These are phyloP conservation scores for Mirza zaza DNA, from an alignment of 2,113 vertebrate genomes.

Conservation along the genomic window DNA sequence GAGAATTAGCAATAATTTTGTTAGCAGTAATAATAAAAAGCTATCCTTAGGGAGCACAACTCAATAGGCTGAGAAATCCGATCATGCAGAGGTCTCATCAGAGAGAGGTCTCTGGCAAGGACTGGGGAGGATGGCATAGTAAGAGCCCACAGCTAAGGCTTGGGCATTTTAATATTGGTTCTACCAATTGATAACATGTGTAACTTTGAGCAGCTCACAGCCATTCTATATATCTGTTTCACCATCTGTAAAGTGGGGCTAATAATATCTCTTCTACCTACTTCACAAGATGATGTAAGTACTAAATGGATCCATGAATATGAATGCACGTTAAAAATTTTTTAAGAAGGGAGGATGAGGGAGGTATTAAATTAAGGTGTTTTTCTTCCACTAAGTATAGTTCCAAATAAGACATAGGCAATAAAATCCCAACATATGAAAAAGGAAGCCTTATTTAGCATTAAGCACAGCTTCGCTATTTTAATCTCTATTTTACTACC, in stretches of 20 bases:
- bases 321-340: constrained; percentile 1
- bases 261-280: neutral
- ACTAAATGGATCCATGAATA: neutral
- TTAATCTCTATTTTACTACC: neutral
- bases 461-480: neutral
- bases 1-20: neutral
- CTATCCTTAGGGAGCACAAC: neutral
- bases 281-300: neutral
- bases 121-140: neutral
- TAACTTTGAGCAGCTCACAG: neutral
- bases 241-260: neutral
- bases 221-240: neutral
- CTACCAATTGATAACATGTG: neutral
- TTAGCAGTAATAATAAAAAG: neutral
- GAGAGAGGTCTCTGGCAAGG: neutral
- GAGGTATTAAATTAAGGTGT: constrained; percentile 4
- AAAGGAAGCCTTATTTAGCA: neutral
- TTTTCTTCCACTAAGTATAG: neutral
- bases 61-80: neutral
- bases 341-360: neutral
- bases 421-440: constrained; percentile 24
- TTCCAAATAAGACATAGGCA: neutral
- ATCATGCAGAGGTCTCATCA: neutral
- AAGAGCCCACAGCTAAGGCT: neutral
- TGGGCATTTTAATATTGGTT: neutral